Base-by-base conservation (phyloP, 1,140 invertebrate genomes). In the Druon quercuslanigerum region DNA sequence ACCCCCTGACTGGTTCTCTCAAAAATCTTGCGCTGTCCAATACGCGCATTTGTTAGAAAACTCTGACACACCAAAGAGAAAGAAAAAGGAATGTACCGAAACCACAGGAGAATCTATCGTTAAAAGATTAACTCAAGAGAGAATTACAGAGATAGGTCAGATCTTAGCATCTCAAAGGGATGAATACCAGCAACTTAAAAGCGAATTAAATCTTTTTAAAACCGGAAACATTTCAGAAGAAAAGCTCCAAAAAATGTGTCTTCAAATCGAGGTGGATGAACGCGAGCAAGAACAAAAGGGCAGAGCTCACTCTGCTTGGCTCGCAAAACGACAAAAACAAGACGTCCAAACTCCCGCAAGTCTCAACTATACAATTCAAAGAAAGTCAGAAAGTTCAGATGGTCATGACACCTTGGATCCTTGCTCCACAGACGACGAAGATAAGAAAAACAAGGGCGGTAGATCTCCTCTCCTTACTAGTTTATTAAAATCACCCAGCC, bases 11-110 rank as follows among this genome's bases (percentile, higher is more conserved):
- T 98, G 97, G 96, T 98, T 97, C 88, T 97, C 96, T 0, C 96
- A 96, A 86, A 98, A 97, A 90, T 95, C 96, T 82, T 98, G 97
- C 93, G 97, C 96, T 1, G 93, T 96, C 0, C 97, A 98, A 86
- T 99, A 98, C 91, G 94, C 95, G 20, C 93, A 94, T 50, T 86
- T 99, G 4, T 89, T 98, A 14, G 97, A 97, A 84, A 95, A 95
- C 86, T 94, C 96, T 16, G 97, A 97, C 85, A 95, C 95, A 19
- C 96, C 96, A 6, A 97, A 97, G 89, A 94, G 97, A 4, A 98
- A 98, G 86, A 96, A 97, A 82, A 92, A 95, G 5, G 94, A 93
- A 73, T 93, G 93, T 5, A 94, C 95, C 17, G 96, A 97, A 87
- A 96, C 96, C 0, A 95, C 96, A 0, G 94, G 94, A n/a, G 95